These are phyloP conservation scores for Noctua comes DNA, from an alignment of 2,888 invertebrate species.

Conservation along the genomic window DNA sequence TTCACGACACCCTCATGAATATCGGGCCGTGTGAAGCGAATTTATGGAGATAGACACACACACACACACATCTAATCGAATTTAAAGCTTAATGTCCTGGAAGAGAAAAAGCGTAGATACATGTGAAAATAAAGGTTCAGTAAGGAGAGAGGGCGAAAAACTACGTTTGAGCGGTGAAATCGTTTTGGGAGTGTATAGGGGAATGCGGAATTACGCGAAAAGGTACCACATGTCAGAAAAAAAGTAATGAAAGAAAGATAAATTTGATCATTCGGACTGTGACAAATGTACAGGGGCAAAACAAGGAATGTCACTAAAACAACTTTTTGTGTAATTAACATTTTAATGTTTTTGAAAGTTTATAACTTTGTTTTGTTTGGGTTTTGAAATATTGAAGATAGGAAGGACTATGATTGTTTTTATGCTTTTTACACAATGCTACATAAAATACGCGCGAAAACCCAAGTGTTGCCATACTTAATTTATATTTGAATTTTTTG, in stretches of 20 bases:
- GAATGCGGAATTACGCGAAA: background rate
- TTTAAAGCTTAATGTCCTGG: slow-evolving; percentile 50
- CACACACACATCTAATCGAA: slow-evolving; percentile 44
- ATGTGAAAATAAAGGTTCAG: background rate
- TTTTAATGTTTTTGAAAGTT: too few species aligned
- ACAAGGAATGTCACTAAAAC: too few species aligned
- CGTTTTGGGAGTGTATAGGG: slow-evolving; percentile 24
- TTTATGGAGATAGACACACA: slow-evolving; percentile 54
- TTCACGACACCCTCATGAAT: slow-evolving; percentile 53
- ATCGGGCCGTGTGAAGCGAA: slow-evolving; percentile 47
- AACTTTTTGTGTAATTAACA: too few species aligned
- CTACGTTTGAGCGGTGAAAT: slow-evolving; percentile 5
- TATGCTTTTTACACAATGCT: too few species aligned
- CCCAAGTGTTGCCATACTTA: too few species aligned
- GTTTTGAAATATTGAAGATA: too few species aligned
- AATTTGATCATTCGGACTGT: background rate
- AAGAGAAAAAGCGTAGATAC: slow-evolving; percentile 14
- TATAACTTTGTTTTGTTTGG: too few species aligned
- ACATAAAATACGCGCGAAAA: too few species aligned
- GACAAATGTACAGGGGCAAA: too few species aligned
- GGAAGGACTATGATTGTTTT: too few species aligned
- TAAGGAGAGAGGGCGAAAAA: background rate
- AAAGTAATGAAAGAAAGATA: too few species aligned
- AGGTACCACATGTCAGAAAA: background rate
- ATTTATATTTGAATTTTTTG: too few species aligned